A percentile compares a stretch with the other conserved stretches of the same genome.
Evolutionary conservation across 2,888 invertebrate species (phyloP).

Genomic region (Cenopis cana): DNA sequence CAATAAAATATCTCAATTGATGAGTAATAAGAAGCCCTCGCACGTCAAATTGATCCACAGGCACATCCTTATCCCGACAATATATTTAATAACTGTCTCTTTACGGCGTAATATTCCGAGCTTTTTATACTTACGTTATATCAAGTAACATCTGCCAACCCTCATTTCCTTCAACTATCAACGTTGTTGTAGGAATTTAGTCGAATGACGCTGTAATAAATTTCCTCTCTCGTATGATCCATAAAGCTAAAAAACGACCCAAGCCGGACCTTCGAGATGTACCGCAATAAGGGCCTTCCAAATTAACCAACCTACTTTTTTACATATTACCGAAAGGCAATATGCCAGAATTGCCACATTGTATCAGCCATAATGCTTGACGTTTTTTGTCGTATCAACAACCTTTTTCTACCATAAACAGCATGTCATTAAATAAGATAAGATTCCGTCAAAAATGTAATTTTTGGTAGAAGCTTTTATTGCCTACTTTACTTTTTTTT

Average conservation of each 20-base stretch:
- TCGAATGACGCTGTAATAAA: conserved; percentile 74
- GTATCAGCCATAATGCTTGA: not conserved
- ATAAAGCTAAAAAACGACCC: conserved; percentile 61
- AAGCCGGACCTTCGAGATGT: conserved; percentile 37
- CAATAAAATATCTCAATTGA: too few relatives aligned
- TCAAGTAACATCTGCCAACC: conserved; percentile 66
- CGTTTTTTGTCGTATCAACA: too few relatives aligned
- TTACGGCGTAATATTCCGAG: conserved; percentile 58
- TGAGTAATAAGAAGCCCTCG: not conserved
- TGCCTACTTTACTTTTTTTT: too few relatives aligned
- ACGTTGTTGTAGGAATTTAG: conserved; percentile 69
- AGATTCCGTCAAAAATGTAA: too few relatives aligned
- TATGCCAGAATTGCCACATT: conserved; percentile 4
- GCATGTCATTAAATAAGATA: too few relatives aligned
- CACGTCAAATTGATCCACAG: not conserved
- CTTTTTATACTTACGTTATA: conserved; percentile 50
- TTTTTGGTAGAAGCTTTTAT: too few relatives aligned
- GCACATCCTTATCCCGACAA: conserved; percentile 44
- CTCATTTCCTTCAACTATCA: conserved; percentile 66
- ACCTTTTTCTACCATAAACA: too few relatives aligned
- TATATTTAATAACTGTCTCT: conserved; percentile 67
- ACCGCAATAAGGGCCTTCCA: conserved; percentile 38
- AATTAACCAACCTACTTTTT: conserved; percentile 40
- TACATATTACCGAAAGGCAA: conserved; percentile 20
- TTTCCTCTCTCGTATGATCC: conserved; percentile 69